phyloP scores from a whole-genome alignment of 35 echinoderm and acorn worm genomes.

The Chiridota heheva region DNA sequence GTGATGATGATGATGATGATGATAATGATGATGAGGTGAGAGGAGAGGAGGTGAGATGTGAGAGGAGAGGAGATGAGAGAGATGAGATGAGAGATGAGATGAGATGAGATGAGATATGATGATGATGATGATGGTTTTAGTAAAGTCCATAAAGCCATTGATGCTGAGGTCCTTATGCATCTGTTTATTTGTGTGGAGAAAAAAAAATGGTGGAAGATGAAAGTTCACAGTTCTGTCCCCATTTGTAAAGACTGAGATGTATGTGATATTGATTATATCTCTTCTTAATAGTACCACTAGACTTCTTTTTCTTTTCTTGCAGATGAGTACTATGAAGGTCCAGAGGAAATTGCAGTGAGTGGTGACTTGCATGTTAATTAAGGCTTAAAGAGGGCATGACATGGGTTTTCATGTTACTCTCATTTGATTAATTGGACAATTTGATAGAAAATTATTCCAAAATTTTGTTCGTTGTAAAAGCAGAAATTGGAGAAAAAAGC shows the following conservation, averaged over 20 bases:
- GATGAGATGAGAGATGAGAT: too few relatives aligned
- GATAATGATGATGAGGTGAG: too few relatives aligned
- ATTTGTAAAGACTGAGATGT: background rate
- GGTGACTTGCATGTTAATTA: background rate
- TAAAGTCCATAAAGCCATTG: background rate
- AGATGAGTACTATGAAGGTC: slow-evolving; percentile 92
- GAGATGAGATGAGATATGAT: too few relatives aligned
- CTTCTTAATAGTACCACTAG: background rate
- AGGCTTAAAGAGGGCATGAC: too few relatives aligned
- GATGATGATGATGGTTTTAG: background rate
- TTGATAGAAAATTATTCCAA: too few relatives aligned
- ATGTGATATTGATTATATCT: background rate
- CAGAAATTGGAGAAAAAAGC: too few relatives aligned
- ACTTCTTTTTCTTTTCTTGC: slow-evolving; percentile 1
- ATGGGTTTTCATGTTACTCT: too few relatives aligned
- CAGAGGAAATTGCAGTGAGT: slow-evolving; percentile 89
- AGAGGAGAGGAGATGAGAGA: background rate
- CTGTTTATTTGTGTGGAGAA: background rate
- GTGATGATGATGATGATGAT: background rate
- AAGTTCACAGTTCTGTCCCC: background rate
- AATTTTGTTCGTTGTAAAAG: too few relatives aligned
- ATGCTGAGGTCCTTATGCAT: background rate
- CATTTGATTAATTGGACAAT: too few relatives aligned
- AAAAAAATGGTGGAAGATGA: background rate
- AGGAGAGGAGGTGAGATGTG: background rate